Percentiles rank a stretch among this genome's conserved stretches.
phyloP scores from a whole-genome alignment of 1,140 invertebrate genomes.

The Drosophila elegans region DNA sequence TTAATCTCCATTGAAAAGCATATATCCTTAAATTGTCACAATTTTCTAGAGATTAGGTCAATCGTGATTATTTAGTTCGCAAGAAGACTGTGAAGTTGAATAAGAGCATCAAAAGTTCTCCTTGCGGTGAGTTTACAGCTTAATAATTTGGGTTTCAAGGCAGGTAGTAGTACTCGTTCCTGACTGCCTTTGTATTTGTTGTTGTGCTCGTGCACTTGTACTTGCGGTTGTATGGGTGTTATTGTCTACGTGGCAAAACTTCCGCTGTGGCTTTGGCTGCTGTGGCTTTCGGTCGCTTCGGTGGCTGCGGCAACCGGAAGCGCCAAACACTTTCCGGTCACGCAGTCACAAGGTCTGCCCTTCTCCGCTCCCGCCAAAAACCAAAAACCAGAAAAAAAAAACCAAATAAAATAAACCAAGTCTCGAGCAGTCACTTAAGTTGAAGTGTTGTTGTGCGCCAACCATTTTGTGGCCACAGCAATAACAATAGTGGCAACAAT shows the following conservation, averaged over 20 bases:
- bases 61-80: not conserved
- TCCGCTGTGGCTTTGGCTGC: slow-evolving; percentile 51
- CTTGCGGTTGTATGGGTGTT: slow-evolving; percentile 24
- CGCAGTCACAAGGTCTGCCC: slow-evolving; percentile 57
- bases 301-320: slow-evolving; percentile 71
- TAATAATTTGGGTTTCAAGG: slow-evolving; percentile 14
- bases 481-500: slow-evolving; percentile 46
- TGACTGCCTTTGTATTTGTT: slow-evolving; percentile 22
- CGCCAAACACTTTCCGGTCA: slow-evolving; percentile 79
- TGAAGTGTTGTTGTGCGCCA: slow-evolving; percentile 78
- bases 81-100: not conserved
- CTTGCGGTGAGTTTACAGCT: not conserved
- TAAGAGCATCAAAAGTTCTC: slow-evolving; percentile 36
- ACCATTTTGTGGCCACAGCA: slow-evolving; percentile 76
- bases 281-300: slow-evolving; percentile 27
- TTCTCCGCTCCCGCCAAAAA: slow-evolving; percentile 1
- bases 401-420: slow-evolving; percentile 27
- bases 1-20: no score
- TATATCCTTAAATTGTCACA: no score
- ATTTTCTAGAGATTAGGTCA: not conserved
- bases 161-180: slow-evolving; percentile 45
- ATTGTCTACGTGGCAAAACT: slow-evolving; percentile 65
- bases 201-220: slow-evolving; percentile 18
- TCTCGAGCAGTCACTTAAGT: slow-evolving; percentile 79
- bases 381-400: no score